A percentile compares a stretch with the other conserved stretches of the same genome.
Evolutionary conservation across 2,797 vertebrate species (phyloP).

Genomic region (Perodicticus potto): DNA sequence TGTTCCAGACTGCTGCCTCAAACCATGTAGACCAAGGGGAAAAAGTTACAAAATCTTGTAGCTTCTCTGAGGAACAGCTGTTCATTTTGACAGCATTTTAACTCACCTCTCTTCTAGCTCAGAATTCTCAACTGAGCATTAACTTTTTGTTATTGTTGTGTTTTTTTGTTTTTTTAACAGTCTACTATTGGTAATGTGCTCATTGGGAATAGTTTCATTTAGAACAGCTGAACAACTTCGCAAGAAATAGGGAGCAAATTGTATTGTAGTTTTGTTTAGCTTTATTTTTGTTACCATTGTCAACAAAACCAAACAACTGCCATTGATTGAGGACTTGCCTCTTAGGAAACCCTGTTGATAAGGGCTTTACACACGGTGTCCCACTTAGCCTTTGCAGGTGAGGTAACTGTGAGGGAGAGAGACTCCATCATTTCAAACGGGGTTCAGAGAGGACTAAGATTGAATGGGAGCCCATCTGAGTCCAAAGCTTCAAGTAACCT

Average conservation of each 20-base stretch:
- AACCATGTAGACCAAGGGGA: constrained; percentile 2
- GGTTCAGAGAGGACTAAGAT: not conserved
- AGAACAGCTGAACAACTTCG: not conserved
- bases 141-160: not conserved
- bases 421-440: not conserved
- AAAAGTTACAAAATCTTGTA: not conserved
- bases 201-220: not conserved
- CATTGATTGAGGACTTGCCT: not conserved
- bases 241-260: not conserved
- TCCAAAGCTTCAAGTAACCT: not conserved
- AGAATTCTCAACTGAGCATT: not conserved
- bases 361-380: not conserved
- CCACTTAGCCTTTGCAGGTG: not conserved
- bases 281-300: constrained; percentile 1
- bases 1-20: constrained; percentile 11
- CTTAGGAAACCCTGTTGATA: not conserved
- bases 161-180: not conserved
- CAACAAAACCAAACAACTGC: not conserved
- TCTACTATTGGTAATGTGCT: not conserved
- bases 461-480: not conserved
- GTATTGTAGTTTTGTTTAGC: not conserved
- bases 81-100: constrained; percentile 57
- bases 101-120: not conserved
- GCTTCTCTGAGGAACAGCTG: constrained; percentile 52
- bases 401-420: accelerated